Base-by-base conservation (phyloP, 1,140 invertebrate species). In the Dolichoris vasculosae region DNA sequence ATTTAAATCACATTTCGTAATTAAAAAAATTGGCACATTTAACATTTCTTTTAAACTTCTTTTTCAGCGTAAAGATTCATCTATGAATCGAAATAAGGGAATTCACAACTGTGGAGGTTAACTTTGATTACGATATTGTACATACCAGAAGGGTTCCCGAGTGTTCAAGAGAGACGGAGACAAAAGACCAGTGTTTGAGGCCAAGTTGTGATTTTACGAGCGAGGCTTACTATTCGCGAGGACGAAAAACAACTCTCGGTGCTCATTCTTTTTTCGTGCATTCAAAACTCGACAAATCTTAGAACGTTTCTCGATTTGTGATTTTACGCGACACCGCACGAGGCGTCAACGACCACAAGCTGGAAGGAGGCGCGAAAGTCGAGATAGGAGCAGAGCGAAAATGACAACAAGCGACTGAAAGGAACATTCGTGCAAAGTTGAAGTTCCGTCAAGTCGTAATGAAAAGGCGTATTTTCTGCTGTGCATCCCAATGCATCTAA, bases 51-150 rank as follows among this genome's bases (percentile, higher is more conserved):
- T n/a, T n/a, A n/a, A 46, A 46, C 48, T n/a, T 20, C 30, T 32
- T 46, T 32, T 55, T 13, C 9, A 30, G 23, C 15, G 13, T 11
- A 77, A 77, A 4, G 67, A 63, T 69, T 69, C 40, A 32, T 69
- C 76, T 51, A 32, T 20, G 76, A 8, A 59, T 38, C 51, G n/a
- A 26, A 59, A 67, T 55, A 83, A 67, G 59, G 55, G 38, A 46
- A 64, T 83, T 75, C 85, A 64, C 55, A 82, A 84, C 87, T 90
- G 90, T 87, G 89, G 89, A 89, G 89, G 85, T 88, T 88, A 26
- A 88, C 90, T 92, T 92, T 92, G 92, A 92, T 92, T 92, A 91
- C 91, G 89, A 92, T 88, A 92, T 92, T 92, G 91, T 92, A 88
- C 87, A 80, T 77, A 43, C 51, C 84, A 89, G 87, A 87, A 89